Base-by-base conservation (phyloP, 2,888 invertebrate species). In the Mycalesis mineus region DNA sequence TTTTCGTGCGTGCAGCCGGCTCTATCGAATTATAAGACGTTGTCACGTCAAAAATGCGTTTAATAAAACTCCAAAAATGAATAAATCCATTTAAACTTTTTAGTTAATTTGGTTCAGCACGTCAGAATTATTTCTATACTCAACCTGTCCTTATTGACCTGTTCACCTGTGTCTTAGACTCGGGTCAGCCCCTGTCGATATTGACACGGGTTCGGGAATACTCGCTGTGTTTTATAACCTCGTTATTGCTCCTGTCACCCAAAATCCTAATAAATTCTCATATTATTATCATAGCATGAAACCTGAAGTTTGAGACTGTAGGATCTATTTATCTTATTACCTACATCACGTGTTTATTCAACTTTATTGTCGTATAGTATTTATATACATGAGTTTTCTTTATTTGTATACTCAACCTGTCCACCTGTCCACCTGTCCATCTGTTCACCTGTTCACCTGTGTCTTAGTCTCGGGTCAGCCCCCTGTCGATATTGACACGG, bases 201-300 rank as follows among this genome's bases (percentile, higher is more conserved):
- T 75, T 73, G 75, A 75, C 72, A 66, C 57, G 72, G 74, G 73
- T 71, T 68, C 54, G 69, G 66, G 65, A 55, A 63, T 68, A 66
- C 61, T 36, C 36, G 11, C 36, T 36, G 9, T 36, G 11, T 36
- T 36, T 36, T 36, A 36, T 36, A 4, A 11, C 36, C 36, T 36
- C 36, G 36, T 36, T 11, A 36, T 4, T 36, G 4, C 36, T 4
- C 36, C 36, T 4, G 36, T 9, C 36, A 36, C 11, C 9, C 36
- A 36, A 1, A 36, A 36, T 4, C 36, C 11, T 2, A 11, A 36
- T 4, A 11, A 22, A 5, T 22, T 22, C 22, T 22, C 22, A 22
- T 22, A 22, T 22, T 22, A 22, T 22, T 4, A 22, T 5, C 22
- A 22, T 22, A n/a, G n/a, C n/a, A n/a, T n/a, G n/a, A n/a, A n/a